Evolutionary conservation across 2,797 vertebrate genomes (phyloP).

Genomic region (Pelobates cultripes): DNA sequence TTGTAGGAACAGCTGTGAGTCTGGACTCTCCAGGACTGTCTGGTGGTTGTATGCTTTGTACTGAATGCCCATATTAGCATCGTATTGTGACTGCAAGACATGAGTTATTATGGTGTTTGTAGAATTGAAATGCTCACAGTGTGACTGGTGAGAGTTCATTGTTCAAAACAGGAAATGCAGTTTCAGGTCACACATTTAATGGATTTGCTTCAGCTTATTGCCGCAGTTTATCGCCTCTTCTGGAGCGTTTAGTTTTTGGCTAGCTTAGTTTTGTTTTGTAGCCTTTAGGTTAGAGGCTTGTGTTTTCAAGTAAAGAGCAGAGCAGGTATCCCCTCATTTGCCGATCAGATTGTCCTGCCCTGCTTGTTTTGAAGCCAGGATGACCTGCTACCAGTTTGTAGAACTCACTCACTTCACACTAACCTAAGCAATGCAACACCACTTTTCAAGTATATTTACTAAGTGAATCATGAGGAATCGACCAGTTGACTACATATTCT

Average conservation of each 20-base stretch:
- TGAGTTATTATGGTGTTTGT: neutral
- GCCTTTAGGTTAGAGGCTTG: too few relatives aligned
- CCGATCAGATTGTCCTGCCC: too few relatives aligned
- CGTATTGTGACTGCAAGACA: neutral
- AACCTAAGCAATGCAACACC: too few relatives aligned
- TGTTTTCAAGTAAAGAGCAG: too few relatives aligned
- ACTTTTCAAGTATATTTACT: too few relatives aligned
- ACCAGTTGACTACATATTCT: too few relatives aligned
- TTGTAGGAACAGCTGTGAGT: slow-evolving; percentile 34
- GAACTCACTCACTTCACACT: too few relatives aligned
- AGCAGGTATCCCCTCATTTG: too few relatives aligned
- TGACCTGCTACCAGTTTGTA: too few relatives aligned
- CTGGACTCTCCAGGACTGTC: slow-evolving; percentile 2
- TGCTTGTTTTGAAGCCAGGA: too few relatives aligned
- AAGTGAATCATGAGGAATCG: too few relatives aligned
- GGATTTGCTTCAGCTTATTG: neutral
- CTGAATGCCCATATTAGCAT: neutral
- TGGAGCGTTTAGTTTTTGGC: neutral
- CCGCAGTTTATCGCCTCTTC: neutral
- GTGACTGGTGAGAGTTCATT: neutral
- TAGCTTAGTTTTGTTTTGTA: neutral
- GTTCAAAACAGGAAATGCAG: neutral
- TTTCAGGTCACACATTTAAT: neutral
- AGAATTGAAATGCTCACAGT: neutral
- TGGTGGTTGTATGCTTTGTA: slow-evolving; percentile 8